A percentile compares a stretch with the other conserved stretches of the same genome.
Conservation (phyloP, 2,888 invertebrate genomes). For the Uloborus plumipes region DNA sequence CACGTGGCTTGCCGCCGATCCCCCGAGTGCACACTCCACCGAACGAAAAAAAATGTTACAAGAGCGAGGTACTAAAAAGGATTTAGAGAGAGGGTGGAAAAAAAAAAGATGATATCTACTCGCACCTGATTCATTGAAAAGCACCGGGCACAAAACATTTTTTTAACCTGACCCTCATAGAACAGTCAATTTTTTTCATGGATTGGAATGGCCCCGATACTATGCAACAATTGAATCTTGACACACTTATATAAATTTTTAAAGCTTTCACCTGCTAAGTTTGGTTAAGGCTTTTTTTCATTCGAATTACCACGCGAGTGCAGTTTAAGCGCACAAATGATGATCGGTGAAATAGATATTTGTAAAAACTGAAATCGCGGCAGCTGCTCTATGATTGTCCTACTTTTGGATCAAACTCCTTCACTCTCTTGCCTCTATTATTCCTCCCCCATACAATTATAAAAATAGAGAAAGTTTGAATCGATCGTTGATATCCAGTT, state of each 20-base stretch:
- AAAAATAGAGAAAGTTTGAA: too few species aligned
- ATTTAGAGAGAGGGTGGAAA: neutral
- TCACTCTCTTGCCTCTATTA: neutral
- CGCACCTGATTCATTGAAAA: slow-evolving; percentile 1
- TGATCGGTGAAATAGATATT: neutral
- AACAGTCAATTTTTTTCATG: neutral
- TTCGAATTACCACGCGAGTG: neutral
- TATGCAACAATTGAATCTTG: slow-evolving; percentile 34
- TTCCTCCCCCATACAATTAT: too few species aligned
- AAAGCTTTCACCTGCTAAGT: slow-evolving; percentile 22
- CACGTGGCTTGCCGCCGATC: too few species aligned
- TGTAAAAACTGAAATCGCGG: slow-evolving; percentile 15
- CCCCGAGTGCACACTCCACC: too few species aligned
- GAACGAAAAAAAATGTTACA: neutral
- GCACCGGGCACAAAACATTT: slow-evolving; percentile 1
- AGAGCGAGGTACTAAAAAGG: neutral
- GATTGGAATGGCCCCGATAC: slow-evolving; percentile 1
- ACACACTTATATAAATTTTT: slow-evolving; percentile 26
- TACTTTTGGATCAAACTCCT: slow-evolving; percentile 10
- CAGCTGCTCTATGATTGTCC: slow-evolving; percentile 27
- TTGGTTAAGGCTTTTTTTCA: neutral
- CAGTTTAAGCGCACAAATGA: neutral
- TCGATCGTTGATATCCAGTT: too few species aligned
- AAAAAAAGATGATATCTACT: neutral
- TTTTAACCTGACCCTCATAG: too few species aligned